Base-by-base conservation (phyloP, 2,113 vertebrate species). In the Penelope pileata region DNA sequence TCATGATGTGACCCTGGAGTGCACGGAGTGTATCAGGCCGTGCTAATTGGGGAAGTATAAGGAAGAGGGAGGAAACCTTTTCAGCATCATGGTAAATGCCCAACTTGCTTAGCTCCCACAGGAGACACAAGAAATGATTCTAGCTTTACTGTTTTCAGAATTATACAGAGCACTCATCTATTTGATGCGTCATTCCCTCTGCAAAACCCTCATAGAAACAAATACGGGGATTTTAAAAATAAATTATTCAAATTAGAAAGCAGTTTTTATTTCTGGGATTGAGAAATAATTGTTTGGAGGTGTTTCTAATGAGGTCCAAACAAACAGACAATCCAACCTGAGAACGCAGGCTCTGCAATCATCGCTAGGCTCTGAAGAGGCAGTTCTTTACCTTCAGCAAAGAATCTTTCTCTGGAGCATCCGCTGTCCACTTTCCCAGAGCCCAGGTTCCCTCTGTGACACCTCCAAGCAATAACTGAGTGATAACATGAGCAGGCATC, bases 1-100 rank as follows among this genome's bases (percentile, higher is more conserved):
- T 59, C 63, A 68, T 78, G 88, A 51, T 38, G 29, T 23, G 21
- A 73, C 42, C 43, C 68, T 18, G 34, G 56, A 81, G 68, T 21
- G 16, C 16, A 12, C 48, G 47, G 42, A 81, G 16, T 86, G 88
- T 88, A 70, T 42, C 72, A 12, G 42, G 45, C 17, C 68, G 63
- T 45, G 17, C 5, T 74, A 24, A 70, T 7, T 90, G 76, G 76
- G 68, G 80, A 94, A 96, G 76, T 67, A 54, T 1, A 2, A 51
- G 68, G 76, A 91, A 83, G 76, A 83, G 83, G 72, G 94, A 95
- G 80, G 90, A 95, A 95, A 86, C 10, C n/a, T 75, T 81, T 43
- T 77, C 88, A 94, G 63, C 86, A 90, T 50, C 83, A 67, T 75
- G 47, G 42, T 86, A 78, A 93, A 90, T 90, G 68, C 56, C 83